Base-by-base conservation (phyloP, 2,113 vertebrate genomes). In the Oreochromis tanganicae region DNA sequence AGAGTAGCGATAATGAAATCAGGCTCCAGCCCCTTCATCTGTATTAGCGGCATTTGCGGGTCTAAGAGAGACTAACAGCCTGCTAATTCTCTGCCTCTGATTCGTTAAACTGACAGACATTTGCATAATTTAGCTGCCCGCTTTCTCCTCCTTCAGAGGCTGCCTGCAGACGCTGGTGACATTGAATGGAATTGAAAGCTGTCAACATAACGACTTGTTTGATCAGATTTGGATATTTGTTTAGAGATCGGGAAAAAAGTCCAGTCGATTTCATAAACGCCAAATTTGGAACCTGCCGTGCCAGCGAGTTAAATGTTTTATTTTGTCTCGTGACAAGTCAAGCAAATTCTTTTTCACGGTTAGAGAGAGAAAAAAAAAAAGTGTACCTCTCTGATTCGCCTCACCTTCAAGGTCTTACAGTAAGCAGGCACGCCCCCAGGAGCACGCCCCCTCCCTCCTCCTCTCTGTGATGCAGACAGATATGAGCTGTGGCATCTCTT, bases 101-200 rank as follows among this genome's bases (percentile, higher is more conserved):
- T 95, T 94, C 63, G 90, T 92, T 93, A 94, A 92, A 95, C 90
- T 92, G 94, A 94, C 92, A 90, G 87, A 80, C 78, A 93, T 96
- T 94, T 95, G 93, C 94, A 95, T 95, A 92, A 93, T 94, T 92
- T 92, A 75, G 83, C 79, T 66, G 81, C 85, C 84, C 61, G 85
- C 89, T 89, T 91, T 85, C 88, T 85, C 80, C 88, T 88, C 85
- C 91, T 78, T 92, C 89, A 85, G 87, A 93, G 90, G 91, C 91
- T 83, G 90, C 88, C 90, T 54, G 88, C 88, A 86, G 91, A 90
- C 73, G 78, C 59, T 36, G 85, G 88, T 89, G 81, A 82, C 88
- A 85, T 82, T 88, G 85, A 91, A 89, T 85, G 61, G 87, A 89
- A 88, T 80, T 54, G 88, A 93, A 92, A 87, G 89, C 89, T 88